Evolutionary conservation across 2,888 invertebrate species (phyloP), one percentile per base, ranked within the genome.

Genomic region (Caenorhabditis imperialis): DNA sequence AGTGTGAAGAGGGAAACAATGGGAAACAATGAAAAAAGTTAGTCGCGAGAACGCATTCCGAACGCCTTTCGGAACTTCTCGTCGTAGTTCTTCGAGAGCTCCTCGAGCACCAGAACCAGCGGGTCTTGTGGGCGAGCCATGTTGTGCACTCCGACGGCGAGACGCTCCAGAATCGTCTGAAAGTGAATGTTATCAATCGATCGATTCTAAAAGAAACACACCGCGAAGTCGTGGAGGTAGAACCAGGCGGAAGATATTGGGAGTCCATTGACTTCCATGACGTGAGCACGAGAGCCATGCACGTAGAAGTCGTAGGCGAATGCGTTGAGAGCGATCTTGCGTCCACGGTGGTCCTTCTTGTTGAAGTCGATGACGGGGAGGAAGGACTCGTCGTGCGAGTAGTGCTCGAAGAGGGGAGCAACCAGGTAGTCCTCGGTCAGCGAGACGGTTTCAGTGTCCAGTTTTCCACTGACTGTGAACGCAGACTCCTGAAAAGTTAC

Each of bases 231-330:
- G 47, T 82, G 65, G 54, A 86, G 70, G 8, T 77, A 58, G 69
- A 79, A 83, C 86, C 86, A 86, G 54, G 82, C 77, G 35, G 79
- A 67, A 55, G 48, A 69, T 35, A 82, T 75, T 1, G 53, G 61
- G 18, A 86, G 71, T n/a, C 73, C 69, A 58, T 86, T 86, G 35
- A 76, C 69, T 3, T 61, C 62, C 18, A 63, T 33, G 55, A 86
- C 51, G 33, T 74, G 23, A 27, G 75, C 53, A 23, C 79, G 57
- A 7, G 85, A 84, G 14, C 81, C 84, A 35, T 82, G 77, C 20
- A 73, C 73, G 78, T 77, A 86, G 74, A 87, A 86, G 62, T 87
- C 86, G 45, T 78, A 75, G n/a, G 83, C 86, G 54, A 81, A 86
- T 4, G 86, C 84, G 63, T 87, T 86, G 48, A 69, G 63, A 51